Evolutionary conservation across 1,140 invertebrate species (phyloP), one percentile per base, ranked within the genome.

Genomic region (Ips typographus): DNA sequence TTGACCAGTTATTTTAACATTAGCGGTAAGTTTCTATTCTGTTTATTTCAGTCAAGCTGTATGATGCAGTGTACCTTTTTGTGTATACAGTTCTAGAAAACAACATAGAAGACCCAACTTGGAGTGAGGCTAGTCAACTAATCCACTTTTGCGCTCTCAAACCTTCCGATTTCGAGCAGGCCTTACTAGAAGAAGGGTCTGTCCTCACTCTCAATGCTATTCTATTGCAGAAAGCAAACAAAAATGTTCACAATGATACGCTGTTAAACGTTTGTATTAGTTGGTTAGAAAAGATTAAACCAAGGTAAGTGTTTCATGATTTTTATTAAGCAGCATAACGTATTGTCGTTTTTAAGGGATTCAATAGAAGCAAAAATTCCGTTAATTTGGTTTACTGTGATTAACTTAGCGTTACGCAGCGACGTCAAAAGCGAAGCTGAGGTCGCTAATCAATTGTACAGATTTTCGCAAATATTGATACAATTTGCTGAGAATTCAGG

Each of bases 141-240:
- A 68, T 77, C 51, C 74, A 67, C 55, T 67, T 76, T 51, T 63
- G 65, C 43, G 47, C 57, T 22, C 49, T 66, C 38, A 80, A 78
- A 65, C 73, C 74, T 53, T 64, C 55, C 22, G 75, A 76, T 60
- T 67, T 80, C 38, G 77, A 79, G 68, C 43, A 76, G 61, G 63
- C 65, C 1, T 60, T 78, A 56, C 52, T 77, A 6, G 65, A 58
- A 57, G 74, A 77, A 44, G 76, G 76, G 1, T 68, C 72, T 42
- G 62, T 80, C 59, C 71, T 80, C 40, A 75, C 75, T n/a, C 70
- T 80, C 22, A 75, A 80, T 67, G 74, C 73, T 7, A 65, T 80
- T 39, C 70, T 80, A n/a, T 58, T 79, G n/a, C 73, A 80, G 55
- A 75, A 72, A 71, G 72, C 76, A n/a, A 38, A 59, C 3, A 74